Base-by-base conservation (phyloP, 2,113 vertebrate species). In the Miniopterus natalensis region DNA sequence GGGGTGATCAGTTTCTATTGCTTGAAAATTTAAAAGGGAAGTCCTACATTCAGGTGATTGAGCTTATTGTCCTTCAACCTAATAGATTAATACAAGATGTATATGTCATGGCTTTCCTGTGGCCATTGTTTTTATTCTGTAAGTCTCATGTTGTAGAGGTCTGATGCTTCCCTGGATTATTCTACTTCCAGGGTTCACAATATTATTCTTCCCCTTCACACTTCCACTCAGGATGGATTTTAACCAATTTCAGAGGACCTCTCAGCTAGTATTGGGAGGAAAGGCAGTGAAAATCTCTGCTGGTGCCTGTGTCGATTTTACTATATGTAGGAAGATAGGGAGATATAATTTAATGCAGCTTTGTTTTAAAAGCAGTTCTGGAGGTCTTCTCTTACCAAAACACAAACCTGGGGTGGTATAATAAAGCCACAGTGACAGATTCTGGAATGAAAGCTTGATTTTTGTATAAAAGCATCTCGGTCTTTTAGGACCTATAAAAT, bases 351-450 rank as follows among this genome's bases (percentile, higher is more conserved):
- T 85, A 84, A 57, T 61, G 59, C 42, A 90, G 23, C 73, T 83
- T 83, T 83, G 51, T 74, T 71, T 88, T 51, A 45, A 87, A 87
- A 93, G 65, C 31, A 84, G 51, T 27, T 71, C 27, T 71, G 40
- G 31, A 83, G 23, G 9, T 87, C 12, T 53, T 86, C 14, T 79
- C 68, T 70, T 15, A 83, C 36, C 29, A 88, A 18, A 75, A 74
- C 74, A 77, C 49, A 81, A 81, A 92, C 18, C 57, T 90, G 3
- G 20, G n/a, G 49, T 81, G 45, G 47, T 63, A 77, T 87, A 83
- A 55, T 85, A 95, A 92, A 89, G 36, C 40, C 73, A 93, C 40
- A 49, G 45, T 61, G 83, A 80, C 23, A 90, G 88, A 84, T 70
- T 73, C 40, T 59, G 7, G 47, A 85, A 42, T 87, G 27, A 74